Evolutionary conservation across 2,888 invertebrate genomes (phyloP).

Genomic region (Caenorhabditis sulstoni): DNA sequence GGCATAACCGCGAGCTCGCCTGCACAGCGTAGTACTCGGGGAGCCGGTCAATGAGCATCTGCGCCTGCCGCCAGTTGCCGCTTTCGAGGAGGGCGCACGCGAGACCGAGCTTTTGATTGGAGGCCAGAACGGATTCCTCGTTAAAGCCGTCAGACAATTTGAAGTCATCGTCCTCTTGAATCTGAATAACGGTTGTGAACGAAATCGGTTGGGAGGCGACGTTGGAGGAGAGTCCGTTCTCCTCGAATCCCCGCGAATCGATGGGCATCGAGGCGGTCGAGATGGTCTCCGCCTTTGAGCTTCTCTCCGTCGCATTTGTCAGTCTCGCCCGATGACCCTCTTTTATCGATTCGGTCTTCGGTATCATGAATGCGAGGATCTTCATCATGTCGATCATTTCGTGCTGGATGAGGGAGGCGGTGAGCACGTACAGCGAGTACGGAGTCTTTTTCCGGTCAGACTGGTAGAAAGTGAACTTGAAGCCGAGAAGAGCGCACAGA

Average conservation of each 20-base stretch:
- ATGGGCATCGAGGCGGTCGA: slow-evolving; percentile 62
- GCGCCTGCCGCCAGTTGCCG: slow-evolving; percentile 93
- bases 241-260: slow-evolving; percentile 38
- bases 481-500: slow-evolving; percentile 86
- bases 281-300: slow-evolving; percentile 85
- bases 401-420: slow-evolving; percentile 92
- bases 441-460: slow-evolving; percentile 69
- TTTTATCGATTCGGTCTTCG: slow-evolving; percentile 68
- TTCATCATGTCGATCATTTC: slow-evolving; percentile 90
- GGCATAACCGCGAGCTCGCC: slow-evolving; percentile 67
- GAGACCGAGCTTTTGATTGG: slow-evolving; percentile 95
- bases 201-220: slow-evolving; percentile 45
- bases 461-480: slow-evolving; percentile 87
- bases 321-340: slow-evolving; percentile 82
- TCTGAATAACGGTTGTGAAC: slow-evolving; percentile 66
- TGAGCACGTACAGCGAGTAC: slow-evolving; percentile 89
- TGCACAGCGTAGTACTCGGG: slow-evolving; percentile 84
- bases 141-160: slow-evolving; percentile 62
- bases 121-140: slow-evolving; percentile 72
- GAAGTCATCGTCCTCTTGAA: slow-evolving; percentile 71
- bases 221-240: slow-evolving; percentile 13
- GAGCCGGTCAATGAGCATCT: slow-evolving; percentile 87
- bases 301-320: slow-evolving; percentile 83
- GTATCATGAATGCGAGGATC: slow-evolving; percentile 88
- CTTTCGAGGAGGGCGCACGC: slow-evolving; percentile 91